Conservation (phyloP, 2,113 vertebrate genomes). For the Otus sunia region DNA sequence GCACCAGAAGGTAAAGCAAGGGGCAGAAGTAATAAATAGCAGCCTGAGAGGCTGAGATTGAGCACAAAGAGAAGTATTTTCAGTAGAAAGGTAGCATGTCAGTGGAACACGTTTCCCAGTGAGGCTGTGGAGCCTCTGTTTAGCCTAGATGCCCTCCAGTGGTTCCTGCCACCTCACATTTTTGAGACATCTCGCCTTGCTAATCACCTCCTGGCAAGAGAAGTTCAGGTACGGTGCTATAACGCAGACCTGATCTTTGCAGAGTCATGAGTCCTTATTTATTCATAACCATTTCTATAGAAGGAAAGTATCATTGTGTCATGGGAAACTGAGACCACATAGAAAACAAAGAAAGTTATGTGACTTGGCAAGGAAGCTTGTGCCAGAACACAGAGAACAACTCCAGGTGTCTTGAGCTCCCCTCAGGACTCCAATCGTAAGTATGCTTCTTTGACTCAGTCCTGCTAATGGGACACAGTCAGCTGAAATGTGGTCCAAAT, state of each 20-base stretch:
- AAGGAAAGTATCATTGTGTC: not conserved
- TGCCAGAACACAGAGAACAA: not conserved
- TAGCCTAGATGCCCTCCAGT: not conserved
- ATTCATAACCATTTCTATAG: not conserved
- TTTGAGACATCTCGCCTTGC: not conserved
- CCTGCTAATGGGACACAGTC: not conserved
- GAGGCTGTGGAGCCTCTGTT: not conserved
- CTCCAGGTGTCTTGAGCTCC: not conserved
- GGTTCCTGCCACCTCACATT: not conserved
- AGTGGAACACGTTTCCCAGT: not conserved
- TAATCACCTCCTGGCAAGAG: not conserved
- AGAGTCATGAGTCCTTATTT: not conserved
- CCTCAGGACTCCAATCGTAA: not conserved
- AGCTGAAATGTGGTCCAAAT: not conserved
- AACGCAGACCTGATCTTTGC: not conserved
- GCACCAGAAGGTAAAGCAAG: not conserved
- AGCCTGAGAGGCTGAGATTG: not conserved
- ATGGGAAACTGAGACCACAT: not conserved
- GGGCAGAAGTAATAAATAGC: not conserved
- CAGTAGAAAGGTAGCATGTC: not conserved
- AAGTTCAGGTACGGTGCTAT: not conserved
- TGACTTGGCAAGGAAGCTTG: not conserved
- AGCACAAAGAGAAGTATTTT: not conserved
- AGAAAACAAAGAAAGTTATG: not conserved
- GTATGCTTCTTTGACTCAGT: not conserved